A percentile compares a stretch with the other conserved stretches of the same genome.
These are phyloP conservation scores for Rhynchonema sp. DNA, from an alignment of 2,888 invertebrate species.

Conservation along the genomic window DNA sequence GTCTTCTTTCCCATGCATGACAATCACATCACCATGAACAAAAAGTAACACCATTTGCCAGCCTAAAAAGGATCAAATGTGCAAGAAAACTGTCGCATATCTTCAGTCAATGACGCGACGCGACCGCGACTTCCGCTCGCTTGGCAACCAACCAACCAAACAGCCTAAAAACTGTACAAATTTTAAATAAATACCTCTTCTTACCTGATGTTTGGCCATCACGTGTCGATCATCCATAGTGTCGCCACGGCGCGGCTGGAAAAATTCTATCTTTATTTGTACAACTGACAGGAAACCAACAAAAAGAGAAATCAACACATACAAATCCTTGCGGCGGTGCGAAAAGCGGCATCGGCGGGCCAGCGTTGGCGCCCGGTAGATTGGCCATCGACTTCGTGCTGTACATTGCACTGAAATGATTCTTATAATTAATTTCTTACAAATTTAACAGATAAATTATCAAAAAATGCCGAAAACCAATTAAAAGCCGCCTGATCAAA, in stretches of 20 bases:
- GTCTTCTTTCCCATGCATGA: too few species aligned
- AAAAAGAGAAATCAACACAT: neutral
- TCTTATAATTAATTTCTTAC: neutral
- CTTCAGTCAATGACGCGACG: too few species aligned
- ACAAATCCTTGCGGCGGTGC: neutral
- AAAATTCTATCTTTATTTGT: too few species aligned
- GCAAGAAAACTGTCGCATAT: too few species aligned
- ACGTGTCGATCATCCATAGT: constrained; percentile 89
- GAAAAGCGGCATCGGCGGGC: constrained; percentile 1
- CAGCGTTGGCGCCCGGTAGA: neutral
- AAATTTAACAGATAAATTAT: neutral
- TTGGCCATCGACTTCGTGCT: neutral
- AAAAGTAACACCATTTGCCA: too few species aligned
- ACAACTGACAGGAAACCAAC: too few species aligned
- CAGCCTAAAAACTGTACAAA: too few species aligned
- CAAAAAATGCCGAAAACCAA: neutral
- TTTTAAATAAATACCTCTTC: too few species aligned
- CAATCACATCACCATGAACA: too few species aligned
- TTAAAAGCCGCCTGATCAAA: neutral
- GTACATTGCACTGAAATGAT: neutral
- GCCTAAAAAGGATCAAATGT: too few species aligned
- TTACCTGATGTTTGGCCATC: constrained; percentile 62
- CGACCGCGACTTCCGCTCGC: too few species aligned
- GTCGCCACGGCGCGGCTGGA: constrained; percentile 48
- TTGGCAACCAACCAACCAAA: too few species aligned